Percentiles rank a stretch among this genome's conserved stretches.
These are phyloP conservation scores for Conops quadrifasciatus DNA, from an alignment of 2,888 invertebrate species.

Conservation along the genomic window DNA sequence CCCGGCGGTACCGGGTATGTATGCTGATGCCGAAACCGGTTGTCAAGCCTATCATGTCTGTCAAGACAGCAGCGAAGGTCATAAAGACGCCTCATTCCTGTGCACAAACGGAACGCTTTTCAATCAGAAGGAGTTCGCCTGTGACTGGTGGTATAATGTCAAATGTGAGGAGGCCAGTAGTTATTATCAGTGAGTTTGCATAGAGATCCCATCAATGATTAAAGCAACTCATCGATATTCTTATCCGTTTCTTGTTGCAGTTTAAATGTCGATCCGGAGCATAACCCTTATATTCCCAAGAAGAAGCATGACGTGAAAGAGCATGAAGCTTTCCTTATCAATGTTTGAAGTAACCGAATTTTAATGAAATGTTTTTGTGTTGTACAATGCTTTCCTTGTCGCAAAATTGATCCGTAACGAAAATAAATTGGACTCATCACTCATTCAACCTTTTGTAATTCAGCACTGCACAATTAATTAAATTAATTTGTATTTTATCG, in stretches of 20 bases:
- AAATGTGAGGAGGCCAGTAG: conserved; percentile 79
- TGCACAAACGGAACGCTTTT: conserved; percentile 89
- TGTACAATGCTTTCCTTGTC: too few relatives aligned
- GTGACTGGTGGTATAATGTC: conserved; percentile 94
- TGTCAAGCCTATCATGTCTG: conserved; percentile 92
- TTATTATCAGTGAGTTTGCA: conserved; percentile 73
- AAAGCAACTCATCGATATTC: not conserved
- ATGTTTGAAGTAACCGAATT: conserved; percentile 49
- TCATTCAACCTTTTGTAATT: too few relatives aligned
- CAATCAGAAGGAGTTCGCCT: conserved; percentile 85
- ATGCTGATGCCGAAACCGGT: conserved; percentile 88
- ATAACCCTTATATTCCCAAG: conserved; percentile 83
- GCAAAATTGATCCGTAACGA: too few relatives aligned
- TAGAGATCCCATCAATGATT: not conserved
- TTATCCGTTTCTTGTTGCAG: conserved; percentile 66
- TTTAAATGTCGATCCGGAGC: conserved; percentile 79
- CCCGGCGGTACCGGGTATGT: conserved; percentile 85
- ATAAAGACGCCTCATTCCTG: conserved; percentile 83
- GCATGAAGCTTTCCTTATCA: conserved; percentile 54
- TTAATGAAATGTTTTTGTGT: too few relatives aligned
- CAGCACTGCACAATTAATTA: too few relatives aligned
- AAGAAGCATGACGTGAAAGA: conserved; percentile 66
- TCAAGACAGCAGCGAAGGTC: conserved; percentile 85
- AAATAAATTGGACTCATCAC: too few relatives aligned
- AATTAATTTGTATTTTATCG: too few relatives aligned